Conservation (phyloP, 2,113 vertebrate genomes). For the Corynorhinus townsendii region DNA sequence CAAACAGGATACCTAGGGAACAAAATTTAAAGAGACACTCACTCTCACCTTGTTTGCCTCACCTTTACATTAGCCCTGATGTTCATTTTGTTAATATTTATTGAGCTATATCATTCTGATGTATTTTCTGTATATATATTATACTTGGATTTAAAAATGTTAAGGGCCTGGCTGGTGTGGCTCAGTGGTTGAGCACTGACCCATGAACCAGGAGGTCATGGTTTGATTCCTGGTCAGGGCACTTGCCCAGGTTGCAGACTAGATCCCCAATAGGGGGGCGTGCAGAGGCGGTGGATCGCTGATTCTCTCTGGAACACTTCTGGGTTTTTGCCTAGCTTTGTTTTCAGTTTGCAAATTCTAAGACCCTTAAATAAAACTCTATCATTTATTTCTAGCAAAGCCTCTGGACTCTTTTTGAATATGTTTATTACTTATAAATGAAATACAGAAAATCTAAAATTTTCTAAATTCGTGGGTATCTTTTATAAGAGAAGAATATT, state of each 20-base stretch:
- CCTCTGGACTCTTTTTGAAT: background rate
- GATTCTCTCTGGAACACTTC: background rate
- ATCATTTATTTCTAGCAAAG: background rate
- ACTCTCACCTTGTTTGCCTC: background rate
- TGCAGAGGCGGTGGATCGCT: too few species aligned
- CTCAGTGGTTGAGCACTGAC: background rate
- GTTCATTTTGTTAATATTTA: background rate
- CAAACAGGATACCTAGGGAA: background rate
- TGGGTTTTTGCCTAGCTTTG: background rate
- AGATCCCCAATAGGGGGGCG: too few species aligned
- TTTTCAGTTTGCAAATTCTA: background rate
- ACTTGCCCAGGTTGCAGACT: too few species aligned
- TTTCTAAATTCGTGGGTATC: background rate
- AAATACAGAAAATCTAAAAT: background rate
- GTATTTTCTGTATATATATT: background rate
- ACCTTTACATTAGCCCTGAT: background rate
- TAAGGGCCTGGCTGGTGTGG: background rate
- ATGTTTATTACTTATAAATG: background rate
- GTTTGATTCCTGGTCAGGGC: too few species aligned
- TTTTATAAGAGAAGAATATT: conserved; percentile 16
- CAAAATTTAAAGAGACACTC: background rate
- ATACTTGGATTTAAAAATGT: conserved; percentile 17
- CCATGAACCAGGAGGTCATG: too few species aligned
- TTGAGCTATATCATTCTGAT: background rate
- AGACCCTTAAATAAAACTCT: background rate